These are phyloP conservation scores for Drosophila engyochracea DNA, from an alignment of 2,888 invertebrate species.

Conservation along the genomic window DNA sequence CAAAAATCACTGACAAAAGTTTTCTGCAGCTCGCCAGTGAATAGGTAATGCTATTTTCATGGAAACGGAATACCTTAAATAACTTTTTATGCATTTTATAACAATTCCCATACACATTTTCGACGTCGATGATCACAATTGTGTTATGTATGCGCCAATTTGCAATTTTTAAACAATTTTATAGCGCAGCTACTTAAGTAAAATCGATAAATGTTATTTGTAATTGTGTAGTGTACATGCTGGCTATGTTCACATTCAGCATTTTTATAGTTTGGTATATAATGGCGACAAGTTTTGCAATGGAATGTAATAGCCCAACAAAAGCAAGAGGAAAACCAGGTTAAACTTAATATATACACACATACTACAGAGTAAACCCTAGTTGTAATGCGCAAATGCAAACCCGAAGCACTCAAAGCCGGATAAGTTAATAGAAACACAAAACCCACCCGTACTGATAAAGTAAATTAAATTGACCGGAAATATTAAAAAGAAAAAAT, in stretches of 20 bases:
- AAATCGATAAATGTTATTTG: constrained; percentile 50
- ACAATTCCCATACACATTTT: constrained; percentile 28
- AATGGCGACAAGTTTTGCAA: constrained; percentile 20
- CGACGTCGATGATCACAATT: constrained; percentile 27
- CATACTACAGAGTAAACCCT: constrained; percentile 19
- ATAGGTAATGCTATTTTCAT: constrained; percentile 45
- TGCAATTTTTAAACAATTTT: constrained; percentile 75
- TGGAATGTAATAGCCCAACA: constrained; percentile 27
- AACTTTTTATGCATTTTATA: constrained; percentile 49
- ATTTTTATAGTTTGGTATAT: constrained; percentile 67
- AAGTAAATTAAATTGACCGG: constrained; percentile 56
- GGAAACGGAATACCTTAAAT: constrained; percentile 13
- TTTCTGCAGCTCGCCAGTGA: constrained; percentile 34
- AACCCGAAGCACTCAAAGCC: constrained; percentile 44
- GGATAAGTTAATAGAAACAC: constrained; percentile 51
- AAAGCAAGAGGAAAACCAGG: constrained; percentile 70
- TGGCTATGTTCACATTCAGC: constrained; percentile 65
- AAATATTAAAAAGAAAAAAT: constrained; percentile 9
- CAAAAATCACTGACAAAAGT: constrained; percentile 2
- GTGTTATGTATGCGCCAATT: constrained; percentile 48
- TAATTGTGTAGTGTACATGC: constrained; percentile 65
- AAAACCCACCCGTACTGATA: constrained; percentile 79
- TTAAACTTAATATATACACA: constrained; percentile 47
- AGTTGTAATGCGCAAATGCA: constrained; percentile 19
- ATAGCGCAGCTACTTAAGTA: constrained; percentile 55